Evolutionary conservation across 2,797 vertebrate species (phyloP), one percentile per base, ranked within the genome.

Genomic region (Argentina silus): DNA sequence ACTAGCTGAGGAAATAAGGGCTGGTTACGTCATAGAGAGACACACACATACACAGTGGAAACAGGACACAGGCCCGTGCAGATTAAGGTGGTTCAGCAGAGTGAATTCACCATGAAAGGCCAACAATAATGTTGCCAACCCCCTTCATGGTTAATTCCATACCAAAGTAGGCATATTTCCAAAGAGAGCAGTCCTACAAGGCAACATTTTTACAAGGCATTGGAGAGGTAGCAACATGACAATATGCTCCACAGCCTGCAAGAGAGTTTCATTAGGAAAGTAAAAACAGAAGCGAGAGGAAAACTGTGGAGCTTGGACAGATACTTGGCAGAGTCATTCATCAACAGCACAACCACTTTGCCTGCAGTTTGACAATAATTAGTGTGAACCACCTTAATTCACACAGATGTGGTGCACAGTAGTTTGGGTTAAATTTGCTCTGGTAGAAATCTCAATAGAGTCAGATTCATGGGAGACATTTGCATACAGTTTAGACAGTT

Each of bases 21-120:
- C 95, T 97, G 95, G 94, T 98, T 98, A 99, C 86, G 97, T 96
- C 94, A 96, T 96, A 98, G 97, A 99, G 97, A 99, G 96, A 99
- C 95, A 98, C 94, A 95, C 86, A 97, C 95, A 98, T 94, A 96
- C 93, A 97, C 88, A 94, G 93, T 95, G 95, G 83, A 95, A 96
- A 96, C 94, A 97, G 93, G 93, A 94, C 88, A 95, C 92, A 94
- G 89, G 93, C 80, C 92, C 92, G 91, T 94, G 95, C 93, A 95
- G 91, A 92, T 94, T 91, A 94, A 96, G 95, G 94, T 94, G 95
- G 95, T 93, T 96, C 93, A 93, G 86, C 64, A 68, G 53, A 68
- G 27, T 36, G 27, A 4, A 36, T 36, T 36, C 27, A 69, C 48
- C 68, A 45, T 66, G n/a, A 60, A 67, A 50, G 59, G 10, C 51